A percentile compares a stretch with the other conserved stretches of the same genome.
phyloP scores from a whole-genome alignment of 2,888 invertebrate genomes.

The Xestia ashworthii region DNA sequence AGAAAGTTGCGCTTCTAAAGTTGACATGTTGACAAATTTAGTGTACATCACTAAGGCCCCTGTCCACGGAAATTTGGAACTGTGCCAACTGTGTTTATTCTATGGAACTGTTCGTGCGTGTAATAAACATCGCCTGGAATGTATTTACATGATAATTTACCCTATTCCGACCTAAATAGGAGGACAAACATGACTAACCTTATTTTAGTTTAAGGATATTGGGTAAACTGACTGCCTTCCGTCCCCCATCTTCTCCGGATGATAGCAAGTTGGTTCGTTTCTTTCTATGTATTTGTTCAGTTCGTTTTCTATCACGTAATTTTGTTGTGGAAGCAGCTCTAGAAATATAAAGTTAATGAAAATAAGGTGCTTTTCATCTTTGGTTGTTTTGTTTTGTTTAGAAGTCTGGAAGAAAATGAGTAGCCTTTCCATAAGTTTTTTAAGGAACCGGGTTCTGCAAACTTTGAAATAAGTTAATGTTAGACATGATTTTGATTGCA shows the following conservation, averaged over 20 bases:
- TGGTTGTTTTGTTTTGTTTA: not conserved
- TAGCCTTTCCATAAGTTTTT: not conserved
- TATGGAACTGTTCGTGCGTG: slow-evolving; percentile 76
- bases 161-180: slow-evolving; percentile 61
- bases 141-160: slow-evolving; percentile 77
- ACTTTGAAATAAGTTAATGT: not conserved
- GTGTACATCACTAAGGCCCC: slow-evolving; percentile 70
- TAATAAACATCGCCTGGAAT: slow-evolving; percentile 74
- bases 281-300: slow-evolving; percentile 21
- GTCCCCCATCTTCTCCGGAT: slow-evolving; percentile 20
- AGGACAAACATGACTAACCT: slow-evolving; percentile 64
- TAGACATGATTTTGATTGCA: not conserved
- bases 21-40: slow-evolving; percentile 78
- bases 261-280: slow-evolving; percentile 14
- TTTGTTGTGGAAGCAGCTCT: slow-evolving; percentile 4
- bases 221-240: slow-evolving; percentile 45
- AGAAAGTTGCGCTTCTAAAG: slow-evolving; percentile 60
- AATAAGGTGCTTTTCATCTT: not conserved
- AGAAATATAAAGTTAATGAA: slow-evolving; percentile 13
- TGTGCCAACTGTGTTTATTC: slow-evolving; percentile 81
- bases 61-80: slow-evolving; percentile 74
- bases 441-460: not conserved
- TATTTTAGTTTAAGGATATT: slow-evolving; percentile 63
- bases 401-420: not conserved
- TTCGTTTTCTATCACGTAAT: slow-evolving; percentile 31